These are phyloP conservation scores for Himalopsyche japonica DNA, from an alignment of 2,888 invertebrate species.

Conservation along the genomic window DNA sequence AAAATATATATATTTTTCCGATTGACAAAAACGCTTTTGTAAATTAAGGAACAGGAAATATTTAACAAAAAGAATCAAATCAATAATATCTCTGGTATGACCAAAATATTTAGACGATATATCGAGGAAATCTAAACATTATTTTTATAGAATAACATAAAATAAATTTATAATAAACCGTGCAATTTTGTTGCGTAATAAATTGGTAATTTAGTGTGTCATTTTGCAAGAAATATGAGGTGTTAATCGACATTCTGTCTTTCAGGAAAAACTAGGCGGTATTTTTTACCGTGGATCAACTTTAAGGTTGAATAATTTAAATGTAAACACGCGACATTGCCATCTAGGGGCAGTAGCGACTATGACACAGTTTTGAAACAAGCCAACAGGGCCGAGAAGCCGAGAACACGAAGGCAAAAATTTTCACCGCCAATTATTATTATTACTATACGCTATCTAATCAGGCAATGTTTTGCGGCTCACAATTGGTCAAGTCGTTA, in stretches of 20 bases:
- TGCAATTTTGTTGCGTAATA: too few species aligned
- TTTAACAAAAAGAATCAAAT: too few species aligned
- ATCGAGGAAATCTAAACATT: too few species aligned
- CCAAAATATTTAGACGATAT: too few species aligned
- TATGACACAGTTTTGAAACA: not conserved
- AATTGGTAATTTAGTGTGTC: not conserved
- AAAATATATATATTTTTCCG: too few species aligned
- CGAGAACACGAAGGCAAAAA: not conserved
- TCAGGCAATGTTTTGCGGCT: not conserved
- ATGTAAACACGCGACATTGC: not conserved
- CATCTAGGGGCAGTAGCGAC: not conserved
- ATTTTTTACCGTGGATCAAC: not conserved
- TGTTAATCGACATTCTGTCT: not conserved
- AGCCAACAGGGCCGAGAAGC: too few species aligned
- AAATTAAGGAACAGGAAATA: too few species aligned
- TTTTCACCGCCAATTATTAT: not conserved
- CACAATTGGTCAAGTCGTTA: not conserved
- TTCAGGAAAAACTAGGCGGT: not conserved
- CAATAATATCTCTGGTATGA: too few species aligned
- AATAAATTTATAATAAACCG: too few species aligned
- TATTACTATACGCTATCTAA: not conserved
- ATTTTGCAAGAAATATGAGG: not conserved
- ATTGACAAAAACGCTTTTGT: too few species aligned
- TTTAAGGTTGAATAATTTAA: not conserved
- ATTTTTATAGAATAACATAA: too few species aligned